Base-by-base conservation (phyloP, 1,140 invertebrate genomes). In the Lucilia cuprina region DNA sequence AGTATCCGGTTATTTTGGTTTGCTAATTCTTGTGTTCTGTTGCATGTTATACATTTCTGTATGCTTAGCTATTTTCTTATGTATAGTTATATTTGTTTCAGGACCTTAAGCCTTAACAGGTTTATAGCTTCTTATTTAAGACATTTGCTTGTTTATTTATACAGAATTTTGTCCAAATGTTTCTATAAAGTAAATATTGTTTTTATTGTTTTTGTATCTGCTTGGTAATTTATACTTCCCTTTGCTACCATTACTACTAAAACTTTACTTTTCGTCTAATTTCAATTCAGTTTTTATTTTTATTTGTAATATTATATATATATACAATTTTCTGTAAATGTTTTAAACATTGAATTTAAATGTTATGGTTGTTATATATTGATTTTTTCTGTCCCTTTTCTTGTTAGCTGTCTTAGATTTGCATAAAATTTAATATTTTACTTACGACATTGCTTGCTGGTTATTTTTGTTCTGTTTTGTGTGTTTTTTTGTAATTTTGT, bases 1-100 rank as follows among this genome's bases (percentile, higher is more conserved):
- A 78, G 34, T 78, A 47, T 78, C 75, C 75, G 75, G 75, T 78
- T 78, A 78, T 78, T 78, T 78, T 78, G 75, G 35, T 78, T 78
- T 78, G 35, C 75, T 78, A 78, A 78, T 78, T 78, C 75, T 78
- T 41, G 41, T 41, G 41, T 41, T 41, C 2, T 41, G 41, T 41
- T 41, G 41, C 10, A 41, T 41, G 41, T 41, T 41, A 7, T 41
- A 10, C 41, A 41, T 41, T 41, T 30, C 25, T 30, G 25, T 30
- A 30, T 30, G 25, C 3, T 30, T 30, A 30, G 25, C 25, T 41
- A 5, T 41, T 41, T 41, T 7, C 10, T 41, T 41, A 41, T 41
- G 41, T 41, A n/a, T n/a, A 2, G 10, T 41, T 41, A 10, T 41
- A 10, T 41, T n/a, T n/a, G 0, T 41, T 10, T 5, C 7, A 41